Evolutionary conservation across 2,888 invertebrate genomes (phyloP).

Genomic region (Cosmopolites sordidus): DNA sequence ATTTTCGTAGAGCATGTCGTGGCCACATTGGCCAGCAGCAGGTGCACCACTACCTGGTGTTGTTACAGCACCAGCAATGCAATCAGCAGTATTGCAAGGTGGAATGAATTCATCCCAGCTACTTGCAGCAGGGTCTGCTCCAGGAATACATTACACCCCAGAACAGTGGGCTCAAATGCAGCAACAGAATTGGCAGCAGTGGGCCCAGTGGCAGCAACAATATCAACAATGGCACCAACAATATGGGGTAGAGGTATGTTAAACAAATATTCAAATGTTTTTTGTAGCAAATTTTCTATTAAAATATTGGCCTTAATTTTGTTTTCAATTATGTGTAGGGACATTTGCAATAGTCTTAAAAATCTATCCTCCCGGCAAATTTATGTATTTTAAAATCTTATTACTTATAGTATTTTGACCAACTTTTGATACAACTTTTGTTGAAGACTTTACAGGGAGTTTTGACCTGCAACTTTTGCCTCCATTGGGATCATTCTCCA

Average conservation of each 20-base stretch:
- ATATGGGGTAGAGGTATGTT: constrained; percentile 66
- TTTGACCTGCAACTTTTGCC: too few species aligned
- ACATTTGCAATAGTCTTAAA: too few species aligned
- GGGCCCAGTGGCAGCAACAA: constrained; percentile 74
- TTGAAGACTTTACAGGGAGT: too few species aligned
- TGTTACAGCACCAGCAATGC: constrained; percentile 28
- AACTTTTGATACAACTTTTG: too few species aligned
- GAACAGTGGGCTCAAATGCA: constrained; percentile 68
- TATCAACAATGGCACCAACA: constrained; percentile 73
- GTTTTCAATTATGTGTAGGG: too few species aligned
- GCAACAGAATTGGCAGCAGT: constrained; percentile 70
- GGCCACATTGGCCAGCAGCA: constrained; percentile 40
- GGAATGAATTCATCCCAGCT: neutral
- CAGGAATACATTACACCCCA: constrained; percentile 52
- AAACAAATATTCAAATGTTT: too few species aligned
- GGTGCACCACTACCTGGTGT: constrained; percentile 3
- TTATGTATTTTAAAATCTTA: too few species aligned
- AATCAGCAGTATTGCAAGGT: constrained; percentile 19
- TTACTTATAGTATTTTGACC: too few species aligned
- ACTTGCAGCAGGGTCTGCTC: constrained; percentile 22
- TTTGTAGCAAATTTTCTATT: too few species aligned
- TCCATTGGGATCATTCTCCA: too few species aligned
- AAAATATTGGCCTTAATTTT: too few species aligned
- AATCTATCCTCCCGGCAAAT: too few species aligned
- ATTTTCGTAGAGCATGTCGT: constrained; percentile 43